Evolutionary conservation across 2,797 vertebrate genomes (phyloP).

Genomic region (Scomberomorus guttatus): DNA sequence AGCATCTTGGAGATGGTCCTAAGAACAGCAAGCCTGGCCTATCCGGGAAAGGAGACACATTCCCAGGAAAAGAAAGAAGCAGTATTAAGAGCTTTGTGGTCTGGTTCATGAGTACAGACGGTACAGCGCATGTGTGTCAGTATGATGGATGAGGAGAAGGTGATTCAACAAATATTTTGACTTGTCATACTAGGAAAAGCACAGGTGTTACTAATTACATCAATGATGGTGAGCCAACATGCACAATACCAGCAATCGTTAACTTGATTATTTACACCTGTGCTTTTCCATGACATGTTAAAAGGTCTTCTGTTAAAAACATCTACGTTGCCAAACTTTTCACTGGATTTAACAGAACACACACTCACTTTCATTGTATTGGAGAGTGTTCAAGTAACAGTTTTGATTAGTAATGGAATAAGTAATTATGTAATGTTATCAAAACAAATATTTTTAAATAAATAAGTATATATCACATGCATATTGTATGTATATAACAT

Average conservation of each 20-base stretch:
- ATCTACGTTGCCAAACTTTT: background rate
- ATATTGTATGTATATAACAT: no score
- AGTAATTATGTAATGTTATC: background rate
- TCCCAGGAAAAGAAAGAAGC: conserved; percentile 3
- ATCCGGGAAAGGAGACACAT: conserved; percentile 26
- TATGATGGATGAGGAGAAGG: background rate
- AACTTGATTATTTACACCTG: background rate
- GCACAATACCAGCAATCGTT: no score
- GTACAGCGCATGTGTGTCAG: background rate
- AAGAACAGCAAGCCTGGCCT: conserved; percentile 85
- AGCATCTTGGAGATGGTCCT: conserved; percentile 91
- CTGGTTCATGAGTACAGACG: background rate
- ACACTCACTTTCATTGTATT: background rate
- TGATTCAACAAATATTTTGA: background rate
- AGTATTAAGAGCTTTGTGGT: background rate
- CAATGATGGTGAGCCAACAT: background rate
- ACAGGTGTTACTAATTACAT: background rate
- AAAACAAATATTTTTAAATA: background rate
- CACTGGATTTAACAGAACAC: background rate
- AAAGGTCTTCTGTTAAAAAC: background rate
- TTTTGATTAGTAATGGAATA: background rate
- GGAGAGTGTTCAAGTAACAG: background rate
- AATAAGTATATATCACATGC: background rate
- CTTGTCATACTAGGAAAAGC: background rate
- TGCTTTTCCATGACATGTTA: background rate